Conservation (phyloP, 2,113 vertebrate species). For the Progne subis region DNA sequence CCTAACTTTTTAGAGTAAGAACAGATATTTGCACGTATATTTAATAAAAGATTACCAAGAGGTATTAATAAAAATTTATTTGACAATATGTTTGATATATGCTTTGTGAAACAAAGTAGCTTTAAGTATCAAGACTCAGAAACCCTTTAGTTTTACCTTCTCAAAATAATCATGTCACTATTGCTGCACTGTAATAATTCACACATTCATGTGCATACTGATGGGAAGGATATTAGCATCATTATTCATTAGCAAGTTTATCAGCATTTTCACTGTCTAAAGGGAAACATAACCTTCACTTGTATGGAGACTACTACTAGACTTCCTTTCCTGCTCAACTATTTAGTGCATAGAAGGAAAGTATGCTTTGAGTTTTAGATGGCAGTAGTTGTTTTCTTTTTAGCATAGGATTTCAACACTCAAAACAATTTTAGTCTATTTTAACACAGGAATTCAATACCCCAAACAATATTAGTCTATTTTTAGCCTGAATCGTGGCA, state of each 20-base stretch:
- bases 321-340: not conserved
- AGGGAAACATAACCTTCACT: not conserved
- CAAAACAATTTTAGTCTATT: not conserved
- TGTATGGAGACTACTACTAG: not conserved
- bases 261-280: not conserved
- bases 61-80: not conserved
- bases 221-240: not conserved
- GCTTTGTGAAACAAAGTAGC: not conserved
- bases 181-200: not conserved
- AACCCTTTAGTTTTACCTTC: not conserved
- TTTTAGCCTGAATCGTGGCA: not conserved
- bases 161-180: not conserved
- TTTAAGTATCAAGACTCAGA: not conserved
- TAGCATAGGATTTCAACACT: not conserved
- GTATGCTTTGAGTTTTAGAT: not conserved
- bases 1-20: not conserved
- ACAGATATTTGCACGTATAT: not conserved
- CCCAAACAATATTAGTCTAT: not conserved
- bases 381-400: not conserved
- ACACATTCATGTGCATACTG: not conserved
- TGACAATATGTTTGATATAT: not conserved
- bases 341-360: not conserved
- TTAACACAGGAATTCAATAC: not conserved
- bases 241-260: not conserved
- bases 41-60: not conserved